These are phyloP conservation scores for Neostethus bicornis DNA, from an alignment of 2,797 vertebrate genomes.

Conservation along the genomic window DNA sequence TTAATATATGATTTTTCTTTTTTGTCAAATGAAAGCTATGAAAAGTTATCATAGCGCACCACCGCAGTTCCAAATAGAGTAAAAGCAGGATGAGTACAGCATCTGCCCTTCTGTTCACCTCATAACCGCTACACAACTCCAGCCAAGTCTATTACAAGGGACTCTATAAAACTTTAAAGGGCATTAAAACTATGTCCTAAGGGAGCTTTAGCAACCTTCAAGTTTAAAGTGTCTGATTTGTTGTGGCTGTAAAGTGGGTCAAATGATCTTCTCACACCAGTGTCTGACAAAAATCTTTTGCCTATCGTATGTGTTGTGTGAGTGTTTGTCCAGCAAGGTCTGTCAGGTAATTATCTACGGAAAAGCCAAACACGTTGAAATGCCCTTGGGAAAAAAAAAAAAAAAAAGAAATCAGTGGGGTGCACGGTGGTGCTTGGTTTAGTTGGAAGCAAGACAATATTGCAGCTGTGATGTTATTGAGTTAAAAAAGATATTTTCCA, in stretches of 20 bases:
- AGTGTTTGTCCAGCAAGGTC: neutral
- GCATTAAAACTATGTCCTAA: slow-evolving; percentile 38
- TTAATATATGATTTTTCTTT: too few species aligned
- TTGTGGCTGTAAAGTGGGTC: slow-evolving; percentile 32
- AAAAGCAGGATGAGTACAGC: neutral
- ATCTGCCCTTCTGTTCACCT: slow-evolving; percentile 18
- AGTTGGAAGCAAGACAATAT: slow-evolving; percentile 26
- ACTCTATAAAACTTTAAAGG: slow-evolving; percentile 43
- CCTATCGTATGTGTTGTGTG: slow-evolving; percentile 7
- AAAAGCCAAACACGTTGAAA: slow-evolving; percentile 19
- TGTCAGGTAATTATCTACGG: slow-evolving; percentile 27
- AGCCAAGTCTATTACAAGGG: slow-evolving; percentile 33
- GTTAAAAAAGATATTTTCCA: slow-evolving; percentile 22
- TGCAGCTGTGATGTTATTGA: slow-evolving; percentile 22
- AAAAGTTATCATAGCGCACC: slow-evolving; percentile 4
- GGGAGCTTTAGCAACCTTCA: slow-evolving; percentile 32
- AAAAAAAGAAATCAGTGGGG: slow-evolving; percentile 1
- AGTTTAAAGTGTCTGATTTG: slow-evolving; percentile 18
- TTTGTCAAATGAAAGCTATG: neutral
- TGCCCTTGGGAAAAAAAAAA: slow-evolving; percentile 37
- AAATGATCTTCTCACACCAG: slow-evolving; percentile 31
- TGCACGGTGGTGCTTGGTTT: slow-evolving; percentile 16
- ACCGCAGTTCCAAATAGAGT: slow-evolving; percentile 7
- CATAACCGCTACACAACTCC: slow-evolving; percentile 18
- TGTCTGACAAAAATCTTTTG: slow-evolving; percentile 31